Percentiles rank a stretch among this genome's conserved stretches.
These are phyloP conservation scores for Actinernus sp. DNA, from an alignment of 92 coral and sea anemone genomes.

Conservation along the genomic window DNA sequence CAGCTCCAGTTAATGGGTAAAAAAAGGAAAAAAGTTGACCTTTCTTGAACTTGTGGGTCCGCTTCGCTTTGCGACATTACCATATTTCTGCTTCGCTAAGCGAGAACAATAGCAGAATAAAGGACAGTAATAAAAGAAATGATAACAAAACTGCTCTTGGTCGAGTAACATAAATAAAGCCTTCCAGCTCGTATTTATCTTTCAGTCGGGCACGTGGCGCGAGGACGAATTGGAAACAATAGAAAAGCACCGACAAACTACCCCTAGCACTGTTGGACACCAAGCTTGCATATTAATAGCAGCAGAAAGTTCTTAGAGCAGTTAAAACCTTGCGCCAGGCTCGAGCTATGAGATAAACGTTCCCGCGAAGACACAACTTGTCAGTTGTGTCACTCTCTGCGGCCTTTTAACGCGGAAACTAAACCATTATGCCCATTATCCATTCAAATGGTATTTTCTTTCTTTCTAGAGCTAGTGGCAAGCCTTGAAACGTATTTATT, in stretches of 20 bases:
- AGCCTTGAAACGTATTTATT: background rate
- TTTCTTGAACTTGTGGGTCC: too few relatives aligned
- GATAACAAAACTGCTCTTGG: conserved; percentile 25
- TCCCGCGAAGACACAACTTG: too few relatives aligned
- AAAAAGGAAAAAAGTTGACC: too few relatives aligned
- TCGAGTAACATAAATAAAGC: conserved; percentile 55
- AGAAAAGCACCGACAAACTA: conserved; percentile 10
- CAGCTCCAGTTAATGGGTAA: too few relatives aligned
- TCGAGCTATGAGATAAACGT: too few relatives aligned
- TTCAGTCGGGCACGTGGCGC: conserved; percentile 79
- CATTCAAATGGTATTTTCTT: too few relatives aligned
- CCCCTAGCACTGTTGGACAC: background rate
- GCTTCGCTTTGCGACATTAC: too few relatives aligned
- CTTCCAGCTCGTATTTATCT: conserved; percentile 64
- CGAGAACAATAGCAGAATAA: conserved; percentile 67
- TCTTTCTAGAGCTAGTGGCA: too few relatives aligned
- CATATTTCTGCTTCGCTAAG: conserved; percentile 52
- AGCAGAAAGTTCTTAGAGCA: background rate
- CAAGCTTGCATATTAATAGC: background rate
- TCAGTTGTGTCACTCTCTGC: too few relatives aligned
- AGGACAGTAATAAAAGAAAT: conserved; percentile 58
- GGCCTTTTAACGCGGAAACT: too few relatives aligned
- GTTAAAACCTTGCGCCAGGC: too few relatives aligned
- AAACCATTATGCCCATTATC: too few relatives aligned
- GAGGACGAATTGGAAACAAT: conserved; percentile 29